Evolutionary conservation across 2,797 vertebrate genomes (phyloP).

Genomic region (Enteromius mattozi): DNA sequence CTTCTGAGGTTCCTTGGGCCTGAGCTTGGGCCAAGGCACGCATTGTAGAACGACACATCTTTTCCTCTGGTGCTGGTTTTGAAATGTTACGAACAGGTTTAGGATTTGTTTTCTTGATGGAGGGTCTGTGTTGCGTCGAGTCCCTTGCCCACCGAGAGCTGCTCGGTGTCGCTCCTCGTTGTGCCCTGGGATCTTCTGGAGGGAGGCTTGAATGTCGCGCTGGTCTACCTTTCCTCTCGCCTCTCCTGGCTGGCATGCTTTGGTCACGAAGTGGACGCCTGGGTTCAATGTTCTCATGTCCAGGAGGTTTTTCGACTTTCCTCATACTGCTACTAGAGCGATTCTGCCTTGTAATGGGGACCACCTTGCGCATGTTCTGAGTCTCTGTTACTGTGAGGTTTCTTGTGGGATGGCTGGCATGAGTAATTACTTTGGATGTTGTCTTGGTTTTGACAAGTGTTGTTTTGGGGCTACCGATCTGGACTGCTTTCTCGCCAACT

Average conservation of each 20-base stretch:
- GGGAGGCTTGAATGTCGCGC: slow-evolving; percentile 82
- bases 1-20: slow-evolving; percentile 67
- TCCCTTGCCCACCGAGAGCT: slow-evolving; percentile 80
- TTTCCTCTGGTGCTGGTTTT: slow-evolving; percentile 84
- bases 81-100: slow-evolving; percentile 86
- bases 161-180: slow-evolving; percentile 71
- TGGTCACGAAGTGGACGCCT: slow-evolving; percentile 79
- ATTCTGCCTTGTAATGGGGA: slow-evolving; percentile 86
- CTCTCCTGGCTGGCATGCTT: slow-evolving; percentile 81
- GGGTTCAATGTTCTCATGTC: slow-evolving; percentile 72
- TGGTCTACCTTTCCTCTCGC: slow-evolving; percentile 78
- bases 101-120: slow-evolving; percentile 86
- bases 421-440: slow-evolving; percentile 58
- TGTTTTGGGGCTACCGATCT: slow-evolving; percentile 68
- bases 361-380: slow-evolving; percentile 90
- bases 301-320: slow-evolving; percentile 71
- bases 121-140: slow-evolving; percentile 67
- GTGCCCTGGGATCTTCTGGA: slow-evolving; percentile 82
- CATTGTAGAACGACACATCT: slow-evolving; percentile 87
- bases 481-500: slow-evolving; percentile 68
- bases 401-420: slow-evolving; percentile 71
- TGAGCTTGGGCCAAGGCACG: slow-evolving; percentile 76
- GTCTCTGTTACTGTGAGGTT: slow-evolving; percentile 84
- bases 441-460: slow-evolving; percentile 65
- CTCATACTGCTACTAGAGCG: slow-evolving; percentile 73